Conservation (phyloP, 2,797 vertebrate genomes). For the Fistularia commersonii region DNA sequence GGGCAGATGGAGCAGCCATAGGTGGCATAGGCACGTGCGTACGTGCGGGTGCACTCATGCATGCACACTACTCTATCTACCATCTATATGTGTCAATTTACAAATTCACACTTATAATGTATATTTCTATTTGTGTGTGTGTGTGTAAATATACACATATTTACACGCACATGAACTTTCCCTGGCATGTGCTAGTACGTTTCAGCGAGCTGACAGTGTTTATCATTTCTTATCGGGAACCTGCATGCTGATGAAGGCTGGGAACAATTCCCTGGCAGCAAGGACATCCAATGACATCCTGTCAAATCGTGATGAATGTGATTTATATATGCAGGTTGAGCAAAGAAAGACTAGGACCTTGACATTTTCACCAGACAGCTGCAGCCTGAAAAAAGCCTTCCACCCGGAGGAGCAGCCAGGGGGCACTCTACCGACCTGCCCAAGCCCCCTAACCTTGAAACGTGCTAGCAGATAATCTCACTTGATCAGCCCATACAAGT, state of each 20-base stretch:
- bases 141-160: too few relatives aligned
- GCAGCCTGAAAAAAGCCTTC: slow-evolving; percentile 17
- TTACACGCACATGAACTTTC: too few relatives aligned
- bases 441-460: too few relatives aligned
- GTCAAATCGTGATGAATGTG: slow-evolving; percentile 43
- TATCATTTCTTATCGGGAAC: slow-evolving; percentile 30
- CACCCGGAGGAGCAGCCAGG: slow-evolving; percentile 4
- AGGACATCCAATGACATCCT: slow-evolving; percentile 46
- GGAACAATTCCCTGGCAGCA: slow-evolving; percentile 39
- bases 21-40: slow-evolving; percentile 21
- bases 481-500: too few relatives aligned
- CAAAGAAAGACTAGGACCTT: slow-evolving; percentile 37
- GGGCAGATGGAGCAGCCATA: slow-evolving; percentile 59
- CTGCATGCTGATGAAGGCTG: slow-evolving; percentile 41
- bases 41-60: slow-evolving; percentile 3
- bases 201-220: slow-evolving; percentile 19
- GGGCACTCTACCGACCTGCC: slow-evolving; percentile 1
- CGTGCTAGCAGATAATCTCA: too few relatives aligned
- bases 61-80: not conserved
- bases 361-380: too few relatives aligned
- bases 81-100: too few relatives aligned
- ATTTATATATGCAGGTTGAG: slow-evolving; percentile 44
- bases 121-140: slow-evolving; percentile 20
- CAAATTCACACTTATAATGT: slow-evolving; percentile 9
- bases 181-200: too few relatives aligned